Base-by-base conservation (phyloP, 2,888 invertebrate species). In the Perdita meconis region DNA sequence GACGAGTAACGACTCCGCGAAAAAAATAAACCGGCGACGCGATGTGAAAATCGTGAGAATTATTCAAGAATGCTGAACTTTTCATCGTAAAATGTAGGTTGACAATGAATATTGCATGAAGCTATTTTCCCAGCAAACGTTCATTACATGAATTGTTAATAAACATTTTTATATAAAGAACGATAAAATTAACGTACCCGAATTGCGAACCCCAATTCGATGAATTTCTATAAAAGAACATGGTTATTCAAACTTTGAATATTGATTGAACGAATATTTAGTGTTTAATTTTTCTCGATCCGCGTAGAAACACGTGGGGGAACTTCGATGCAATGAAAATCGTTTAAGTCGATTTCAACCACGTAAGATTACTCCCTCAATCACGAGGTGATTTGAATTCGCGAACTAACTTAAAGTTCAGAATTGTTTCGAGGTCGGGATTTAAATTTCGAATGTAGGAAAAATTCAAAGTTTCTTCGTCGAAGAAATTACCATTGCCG, bases 381-480 rank as follows among this genome's bases (percentile, higher is more conserved):
- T 47, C 34, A 34, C 47, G 5, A 19, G 22, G 40, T 12, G 36
- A 66, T 57, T 57, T 66, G 56, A 55, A 65, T 65, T 61, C 55
- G 30, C 42, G 30, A 42, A 22, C 65, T 26, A 22, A 19, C 42
- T 42, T 19, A 34, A 34, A 65, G 16, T 56, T 65, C 22, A 34
- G 55, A 56, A 65, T 65, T 65, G 65, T 65, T 65, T 65, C 44
- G 42, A 6, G 65, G 65, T 56, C 56, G 42, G 34, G 47, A 55
- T 59, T 67, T 57, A 59, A 57, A 59, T 67, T 47, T 50, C 59
- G 47, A 44, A 44, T 50, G 47, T 16, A 30, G 36, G 50, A 22
- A 36, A 50, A 38, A 67, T 36, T 44, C 19, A 50, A 56, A 50
- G 22, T 67, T 57, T 19, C 38, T 38, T 59, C 47, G 13, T 10